Conservation (phyloP, 2,113 vertebrate genomes). For the Rhinichthys klamathensis region DNA sequence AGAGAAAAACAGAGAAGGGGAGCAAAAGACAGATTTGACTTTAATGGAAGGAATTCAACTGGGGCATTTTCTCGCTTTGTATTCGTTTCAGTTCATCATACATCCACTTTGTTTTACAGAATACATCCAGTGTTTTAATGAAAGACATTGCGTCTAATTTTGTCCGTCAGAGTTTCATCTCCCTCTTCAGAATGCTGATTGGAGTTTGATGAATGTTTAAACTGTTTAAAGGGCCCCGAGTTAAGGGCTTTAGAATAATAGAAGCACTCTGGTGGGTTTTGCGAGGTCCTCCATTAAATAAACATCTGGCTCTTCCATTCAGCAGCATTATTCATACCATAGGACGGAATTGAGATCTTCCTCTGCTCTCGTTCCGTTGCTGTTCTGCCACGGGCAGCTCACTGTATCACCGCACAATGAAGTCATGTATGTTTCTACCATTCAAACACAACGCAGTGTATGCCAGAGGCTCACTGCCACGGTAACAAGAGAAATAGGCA, state of each 20-base stretch:
- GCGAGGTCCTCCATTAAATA: constrained; percentile 34
- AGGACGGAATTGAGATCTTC: constrained; percentile 34
- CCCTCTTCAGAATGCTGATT: constrained; percentile 21
- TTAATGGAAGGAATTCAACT: background rate
- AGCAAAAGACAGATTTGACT: constrained; percentile 64
- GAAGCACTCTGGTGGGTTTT: constrained; percentile 6
- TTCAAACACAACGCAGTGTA: constrained; percentile 46
- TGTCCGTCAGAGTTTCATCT: constrained; percentile 1
- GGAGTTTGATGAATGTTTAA: constrained; percentile 35
- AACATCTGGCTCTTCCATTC: constrained; percentile 27
- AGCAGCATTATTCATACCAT: constrained; percentile 33
- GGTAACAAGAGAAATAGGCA: constrained; percentile 42
- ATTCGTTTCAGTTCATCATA: constrained; percentile 28
- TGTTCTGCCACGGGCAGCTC: constrained; percentile 8
- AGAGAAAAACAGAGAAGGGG: constrained; percentile 4
- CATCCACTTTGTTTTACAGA: constrained; percentile 24
- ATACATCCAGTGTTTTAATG: constrained; percentile 20
- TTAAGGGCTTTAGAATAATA: constrained; percentile 31
- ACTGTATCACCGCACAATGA: constrained; percentile 25
- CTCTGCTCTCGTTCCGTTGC: constrained; percentile 27
- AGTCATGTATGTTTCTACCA: constrained; percentile 38
- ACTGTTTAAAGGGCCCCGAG: constrained; percentile 12
- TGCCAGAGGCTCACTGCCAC: constrained; percentile 46
- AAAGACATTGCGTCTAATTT: constrained; percentile 21
- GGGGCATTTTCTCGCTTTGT: constrained; percentile 24